phyloP scores from a whole-genome alignment of 2,797 vertebrate species.

The Hozukius guyotensis region DNA sequence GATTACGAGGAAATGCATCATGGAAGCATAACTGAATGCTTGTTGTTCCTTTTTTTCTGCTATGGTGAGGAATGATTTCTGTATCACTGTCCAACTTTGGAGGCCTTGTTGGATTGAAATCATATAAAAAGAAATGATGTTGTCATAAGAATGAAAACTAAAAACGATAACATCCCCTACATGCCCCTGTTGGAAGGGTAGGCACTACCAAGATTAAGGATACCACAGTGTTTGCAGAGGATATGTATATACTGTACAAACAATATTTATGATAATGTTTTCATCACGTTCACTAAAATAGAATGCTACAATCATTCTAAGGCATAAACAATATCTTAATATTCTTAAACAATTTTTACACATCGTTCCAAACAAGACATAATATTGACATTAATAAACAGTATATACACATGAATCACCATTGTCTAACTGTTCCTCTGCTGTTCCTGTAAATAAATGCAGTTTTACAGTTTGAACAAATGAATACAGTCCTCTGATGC shows the following conservation, averaged over 20 bases:
- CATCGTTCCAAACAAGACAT: constrained; percentile 99
- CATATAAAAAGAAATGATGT: constrained; percentile 85
- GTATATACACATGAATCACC: constrained; percentile 95
- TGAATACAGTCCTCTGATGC: constrained; percentile 91
- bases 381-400: constrained; percentile 99
- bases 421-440: constrained; percentile 91
- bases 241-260: constrained; percentile 98
- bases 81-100: constrained; percentile 88
- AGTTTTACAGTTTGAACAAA: constrained; percentile 93
- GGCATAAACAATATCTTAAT: constrained; percentile 99
- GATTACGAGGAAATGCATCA: constrained; percentile 81
- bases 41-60: constrained; percentile 78
- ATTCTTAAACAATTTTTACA: constrained; percentile 99
- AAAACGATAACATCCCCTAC: constrained; percentile 97
- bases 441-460: constrained; percentile 95
- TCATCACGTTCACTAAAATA: constrained; percentile 99
- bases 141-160: constrained; percentile 78
- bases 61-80: constrained; percentile 85
- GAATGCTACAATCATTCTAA: constrained; percentile 99
- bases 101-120: constrained; percentile 96
- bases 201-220: constrained; percentile 99
- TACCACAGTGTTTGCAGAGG: constrained; percentile 99
- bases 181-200: constrained; percentile 98
- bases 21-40: constrained; percentile 86
- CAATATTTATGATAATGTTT: constrained; percentile 91